Conservation (phyloP, 2,888 invertebrate genomes). For the Dioctria rufipes region DNA sequence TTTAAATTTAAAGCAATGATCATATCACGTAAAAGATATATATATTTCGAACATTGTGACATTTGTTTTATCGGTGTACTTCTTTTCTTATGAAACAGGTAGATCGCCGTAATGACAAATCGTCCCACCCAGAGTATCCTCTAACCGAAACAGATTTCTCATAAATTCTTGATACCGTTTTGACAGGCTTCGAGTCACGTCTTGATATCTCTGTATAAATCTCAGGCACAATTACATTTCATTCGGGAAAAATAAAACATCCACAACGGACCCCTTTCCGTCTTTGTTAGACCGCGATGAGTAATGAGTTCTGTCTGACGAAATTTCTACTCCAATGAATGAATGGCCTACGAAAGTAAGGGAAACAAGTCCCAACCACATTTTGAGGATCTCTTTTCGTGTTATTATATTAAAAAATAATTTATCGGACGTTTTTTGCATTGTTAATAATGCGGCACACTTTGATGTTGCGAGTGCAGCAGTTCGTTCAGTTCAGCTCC, state of each 20-base stretch:
- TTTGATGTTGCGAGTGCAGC: conserved; percentile 26
- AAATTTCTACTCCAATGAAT: conserved; percentile 48
- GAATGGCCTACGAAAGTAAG: conserved; percentile 46
- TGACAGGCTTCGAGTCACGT: conserved; percentile 47
- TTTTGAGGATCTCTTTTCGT: conserved; percentile 37
- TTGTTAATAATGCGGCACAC: conserved; percentile 47
- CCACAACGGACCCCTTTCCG: conserved; percentile 30
- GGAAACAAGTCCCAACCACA: conserved; percentile 24
- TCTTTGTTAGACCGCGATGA: conserved; percentile 50
- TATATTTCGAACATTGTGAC: background rate
- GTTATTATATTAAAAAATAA: conserved; percentile 50
- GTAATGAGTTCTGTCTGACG: conserved; percentile 50
- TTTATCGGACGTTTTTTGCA: conserved; percentile 53
- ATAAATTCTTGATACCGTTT: conserved; percentile 51
- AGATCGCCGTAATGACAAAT: conserved; percentile 35
- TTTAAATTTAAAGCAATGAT: conserved; percentile 28
- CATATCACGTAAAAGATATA: conserved; percentile 32
- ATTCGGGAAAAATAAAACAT: conserved; percentile 23
- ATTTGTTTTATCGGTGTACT: conserved; percentile 15
- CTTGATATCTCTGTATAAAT: conserved; percentile 43
- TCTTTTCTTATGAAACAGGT: conserved; percentile 16
- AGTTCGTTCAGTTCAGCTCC: conserved; percentile 4
- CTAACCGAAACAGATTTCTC: conserved; percentile 50
- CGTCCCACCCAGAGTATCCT: conserved; percentile 43
- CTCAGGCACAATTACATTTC: conserved; percentile 50